Evolutionary conservation across 2,113 vertebrate species (phyloP).

Genomic region (Cranoglanis bouderius): DNA sequence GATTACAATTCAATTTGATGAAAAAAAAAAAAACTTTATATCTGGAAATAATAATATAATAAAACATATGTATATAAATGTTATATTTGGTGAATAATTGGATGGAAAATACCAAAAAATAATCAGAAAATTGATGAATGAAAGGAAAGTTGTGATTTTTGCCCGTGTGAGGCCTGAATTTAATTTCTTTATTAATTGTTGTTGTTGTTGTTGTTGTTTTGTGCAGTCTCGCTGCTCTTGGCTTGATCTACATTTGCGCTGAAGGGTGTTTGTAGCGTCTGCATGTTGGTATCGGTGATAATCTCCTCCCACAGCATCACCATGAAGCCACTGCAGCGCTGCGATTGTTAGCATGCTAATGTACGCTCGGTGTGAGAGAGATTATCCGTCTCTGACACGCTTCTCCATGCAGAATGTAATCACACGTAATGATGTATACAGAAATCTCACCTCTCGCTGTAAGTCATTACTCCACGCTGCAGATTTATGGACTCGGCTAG

Average conservation of each 20-base stretch:
- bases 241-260: not conserved
- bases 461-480: slow-evolving; percentile 54
- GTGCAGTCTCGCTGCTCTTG: not conserved
- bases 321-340: not conserved
- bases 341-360: slow-evolving; percentile 56
- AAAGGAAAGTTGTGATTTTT: not conserved
- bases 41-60: too few species aligned
- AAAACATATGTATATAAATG: too few species aligned
- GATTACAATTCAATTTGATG: too few species aligned
- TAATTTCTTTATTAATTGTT: not conserved
- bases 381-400: slow-evolving; percentile 57
- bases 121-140: not conserved
- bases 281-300: not conserved
- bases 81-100: not conserved
- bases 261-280: not conserved
- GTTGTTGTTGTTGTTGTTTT: not conserved
- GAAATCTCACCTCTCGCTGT: slow-evolving; percentile 50
- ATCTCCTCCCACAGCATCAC: slow-evolving; percentile 17
- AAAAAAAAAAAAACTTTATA: too few species aligned
- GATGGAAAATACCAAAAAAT: not conserved
- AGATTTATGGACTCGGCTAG: slow-evolving; percentile 53
- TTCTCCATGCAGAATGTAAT: slow-evolving; percentile 46
- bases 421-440: slow-evolving; percentile 61
- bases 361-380: slow-evolving; percentile 29
- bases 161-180: not conserved